Evolutionary conservation across 2,888 invertebrate genomes (phyloP).

Genomic region (Lycocerus yunnanus): DNA sequence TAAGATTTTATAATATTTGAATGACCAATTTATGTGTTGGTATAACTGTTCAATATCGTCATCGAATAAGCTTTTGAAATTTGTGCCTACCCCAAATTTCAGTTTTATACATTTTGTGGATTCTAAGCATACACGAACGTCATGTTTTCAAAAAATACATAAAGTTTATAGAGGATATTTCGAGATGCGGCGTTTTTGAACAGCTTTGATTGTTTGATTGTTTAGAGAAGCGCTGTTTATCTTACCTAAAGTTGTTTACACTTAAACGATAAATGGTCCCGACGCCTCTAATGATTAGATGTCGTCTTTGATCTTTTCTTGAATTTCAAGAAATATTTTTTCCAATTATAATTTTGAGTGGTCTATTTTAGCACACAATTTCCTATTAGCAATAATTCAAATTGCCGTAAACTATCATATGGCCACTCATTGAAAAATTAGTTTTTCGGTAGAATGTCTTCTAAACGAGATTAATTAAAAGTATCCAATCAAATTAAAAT

Average conservation of each 20-base stretch:
- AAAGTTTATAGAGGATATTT: slow-evolving; percentile 18
- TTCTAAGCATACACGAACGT: slow-evolving; percentile 21
- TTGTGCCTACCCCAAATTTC: background rate
- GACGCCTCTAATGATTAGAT: slow-evolving; percentile 27
- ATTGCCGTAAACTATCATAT: background rate
- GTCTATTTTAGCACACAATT: background rate
- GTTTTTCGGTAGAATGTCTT: background rate
- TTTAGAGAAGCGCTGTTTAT: slow-evolving; percentile 49
- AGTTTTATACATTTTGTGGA: slow-evolving; percentile 21
- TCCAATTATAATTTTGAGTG: background rate
- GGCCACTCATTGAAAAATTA: background rate
- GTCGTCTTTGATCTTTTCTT: slow-evolving; percentile 24
- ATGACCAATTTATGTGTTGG: background rate
- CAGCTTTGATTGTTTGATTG: slow-evolving; percentile 47
- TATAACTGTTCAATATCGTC: background rate
- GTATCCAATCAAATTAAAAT: too few relatives aligned
- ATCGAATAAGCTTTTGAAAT: background rate
- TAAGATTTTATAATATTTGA: too few relatives aligned
- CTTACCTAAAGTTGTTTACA: slow-evolving; percentile 47
- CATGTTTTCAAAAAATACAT: slow-evolving; percentile 25
- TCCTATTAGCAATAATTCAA: background rate
- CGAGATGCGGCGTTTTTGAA: slow-evolving; percentile 45
- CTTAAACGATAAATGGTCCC: slow-evolving; percentile 33
- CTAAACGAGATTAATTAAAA: too few relatives aligned
- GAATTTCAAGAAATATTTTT: slow-evolving; percentile 5